Percentiles rank a stretch among this genome's conserved stretches.
Conservation (phyloP, 2,797 vertebrate genomes). For the Cryptoblepharus egeriae region DNA sequence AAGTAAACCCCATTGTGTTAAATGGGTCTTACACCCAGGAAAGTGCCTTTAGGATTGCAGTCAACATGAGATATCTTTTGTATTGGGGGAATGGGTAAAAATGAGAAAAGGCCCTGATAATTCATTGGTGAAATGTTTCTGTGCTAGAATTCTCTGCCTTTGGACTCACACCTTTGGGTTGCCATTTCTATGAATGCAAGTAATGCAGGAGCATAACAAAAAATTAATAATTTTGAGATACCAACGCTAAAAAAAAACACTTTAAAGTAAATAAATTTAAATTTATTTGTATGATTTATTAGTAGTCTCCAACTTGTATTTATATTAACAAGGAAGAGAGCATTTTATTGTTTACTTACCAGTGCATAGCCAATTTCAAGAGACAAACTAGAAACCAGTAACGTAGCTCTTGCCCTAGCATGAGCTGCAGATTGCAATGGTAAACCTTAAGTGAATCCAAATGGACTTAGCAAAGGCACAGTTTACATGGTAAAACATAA, state of each 20-base stretch:
- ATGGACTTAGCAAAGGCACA: conserved; percentile 17
- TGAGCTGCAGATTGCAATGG: conserved; percentile 49
- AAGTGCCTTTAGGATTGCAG: no score
- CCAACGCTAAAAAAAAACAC: neutral
- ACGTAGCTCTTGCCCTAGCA: conserved; percentile 40
- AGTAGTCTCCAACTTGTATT: conserved; percentile 66
- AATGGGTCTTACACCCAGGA: no score
- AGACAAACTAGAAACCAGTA: conserved; percentile 64
- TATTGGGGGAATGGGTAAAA: no score
- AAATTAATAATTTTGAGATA: neutral
- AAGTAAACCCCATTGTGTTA: no score
- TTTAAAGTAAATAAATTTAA: conserved; percentile 31
- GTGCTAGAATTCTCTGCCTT: neutral
- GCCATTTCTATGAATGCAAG: neutral
- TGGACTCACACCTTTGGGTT: neutral
- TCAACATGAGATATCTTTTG: no score
- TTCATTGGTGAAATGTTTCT: neutral
- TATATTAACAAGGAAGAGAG: conserved; percentile 67
- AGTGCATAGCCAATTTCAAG: conserved; percentile 68
- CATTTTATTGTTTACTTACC: conserved; percentile 63
- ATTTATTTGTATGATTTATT: conserved; percentile 65
- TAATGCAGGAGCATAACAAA: neutral
- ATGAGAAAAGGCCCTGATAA: no score
- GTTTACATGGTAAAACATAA: conserved; percentile 41
- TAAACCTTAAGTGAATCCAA: conserved; percentile 38